Percentiles rank a stretch among this genome's conserved stretches.
Conservation (phyloP, 2,113 vertebrate species). For the Paratilapia polleni region DNA sequence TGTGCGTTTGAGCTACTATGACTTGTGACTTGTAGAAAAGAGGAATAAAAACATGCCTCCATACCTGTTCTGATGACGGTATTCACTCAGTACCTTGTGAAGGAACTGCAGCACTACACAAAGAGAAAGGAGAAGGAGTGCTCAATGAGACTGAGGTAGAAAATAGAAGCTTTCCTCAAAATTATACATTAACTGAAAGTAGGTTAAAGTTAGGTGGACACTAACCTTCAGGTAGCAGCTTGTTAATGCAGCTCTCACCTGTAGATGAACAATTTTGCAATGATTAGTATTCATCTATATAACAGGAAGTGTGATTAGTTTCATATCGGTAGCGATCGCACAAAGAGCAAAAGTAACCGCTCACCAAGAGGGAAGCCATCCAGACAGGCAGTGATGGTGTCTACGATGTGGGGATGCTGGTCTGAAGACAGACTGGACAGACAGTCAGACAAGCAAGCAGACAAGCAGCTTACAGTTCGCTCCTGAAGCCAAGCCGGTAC, state of each 20-base stretch:
- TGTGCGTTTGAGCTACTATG: background rate
- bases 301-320: background rate
- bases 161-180: background rate
- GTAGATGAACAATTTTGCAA: background rate
- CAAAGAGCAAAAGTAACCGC: background rate
- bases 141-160: background rate
- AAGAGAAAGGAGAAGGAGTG: slow-evolving; percentile 54
- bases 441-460: slow-evolving; percentile 80
- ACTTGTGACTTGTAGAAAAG: background rate
- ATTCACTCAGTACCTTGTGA: slow-evolving; percentile 82
- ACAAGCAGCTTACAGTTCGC: slow-evolving; percentile 77
- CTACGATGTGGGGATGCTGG: slow-evolving; percentile 80
- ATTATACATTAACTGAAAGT: background rate
- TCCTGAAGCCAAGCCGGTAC: slow-evolving; percentile 80
- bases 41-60: background rate
- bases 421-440: slow-evolving; percentile 77
- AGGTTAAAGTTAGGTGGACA: background rate
- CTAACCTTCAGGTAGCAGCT: slow-evolving; percentile 86
- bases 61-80: slow-evolving; percentile 89
- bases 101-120: slow-evolving; percentile 88
- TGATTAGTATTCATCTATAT: background rate
- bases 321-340: background rate
- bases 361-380: slow-evolving; percentile 89
- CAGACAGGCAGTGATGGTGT: slow-evolving; percentile 87
- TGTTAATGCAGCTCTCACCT: slow-evolving; percentile 87